Conservation (phyloP, 1,140 invertebrate species). For the Octopus sinensis region DNA sequence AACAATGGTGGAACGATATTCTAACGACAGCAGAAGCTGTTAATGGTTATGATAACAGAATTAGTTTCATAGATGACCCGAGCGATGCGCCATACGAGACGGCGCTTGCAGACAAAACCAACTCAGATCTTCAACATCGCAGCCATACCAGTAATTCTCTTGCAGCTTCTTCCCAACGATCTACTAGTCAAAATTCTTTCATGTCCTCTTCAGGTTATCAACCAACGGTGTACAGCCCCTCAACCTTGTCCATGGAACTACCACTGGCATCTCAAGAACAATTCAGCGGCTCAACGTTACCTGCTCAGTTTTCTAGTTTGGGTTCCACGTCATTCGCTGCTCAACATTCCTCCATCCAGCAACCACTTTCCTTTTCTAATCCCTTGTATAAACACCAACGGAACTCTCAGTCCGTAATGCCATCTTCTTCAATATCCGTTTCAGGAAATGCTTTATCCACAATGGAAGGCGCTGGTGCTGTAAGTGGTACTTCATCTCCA, state of each 20-base stretch:
- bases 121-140: conserved; percentile 38
- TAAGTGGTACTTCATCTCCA: conserved; percentile 42
- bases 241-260: conserved; percentile 78
- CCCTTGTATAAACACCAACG: conserved; percentile 68
- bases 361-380: conserved; percentile 80
- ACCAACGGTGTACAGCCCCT: conserved; percentile 85
- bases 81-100: conserved; percentile 32
- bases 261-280: conserved; percentile 17
- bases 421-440: conserved; percentile 20
- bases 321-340: conserved; percentile 24
- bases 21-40: conserved; percentile 46
- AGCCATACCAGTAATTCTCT: background rate
- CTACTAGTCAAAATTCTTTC: conserved; percentile 70
- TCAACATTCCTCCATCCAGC: conserved; percentile 45
- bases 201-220: conserved; percentile 86
- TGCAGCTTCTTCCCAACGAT: background rate
- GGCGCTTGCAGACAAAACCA: conserved; percentile 33
- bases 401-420: conserved; percentile 20
- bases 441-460: background rate
- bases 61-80: conserved; percentile 51
- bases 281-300: background rate
- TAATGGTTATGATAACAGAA: conserved; percentile 51
- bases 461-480: conserved; percentile 8
- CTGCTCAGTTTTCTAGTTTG: background rate
- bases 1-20: conserved; percentile 53